Conservation (phyloP, 1,140 invertebrate genomes). For the Bicyclus anynana region DNA sequence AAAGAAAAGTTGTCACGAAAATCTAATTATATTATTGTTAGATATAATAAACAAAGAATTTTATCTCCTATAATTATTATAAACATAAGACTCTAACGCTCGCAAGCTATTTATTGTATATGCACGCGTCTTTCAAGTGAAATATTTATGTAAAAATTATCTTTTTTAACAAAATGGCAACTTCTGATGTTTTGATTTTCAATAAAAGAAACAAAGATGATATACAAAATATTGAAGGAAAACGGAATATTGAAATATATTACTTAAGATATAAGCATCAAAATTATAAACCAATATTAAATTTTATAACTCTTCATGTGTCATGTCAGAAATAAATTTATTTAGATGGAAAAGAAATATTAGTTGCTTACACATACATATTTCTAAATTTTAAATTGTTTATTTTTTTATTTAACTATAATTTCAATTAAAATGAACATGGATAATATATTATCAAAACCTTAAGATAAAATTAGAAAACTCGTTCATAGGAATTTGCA, state of each 20-base stretch:
- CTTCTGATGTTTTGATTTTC: background rate
- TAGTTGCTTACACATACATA: background rate
- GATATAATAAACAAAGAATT: slow-evolving; percentile 50
- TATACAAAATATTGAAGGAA: background rate
- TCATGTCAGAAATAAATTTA: background rate
- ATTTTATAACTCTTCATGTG: too few relatives aligned
- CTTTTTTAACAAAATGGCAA: background rate
- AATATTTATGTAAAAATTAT: slow-evolving; percentile 30
- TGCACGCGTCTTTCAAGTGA: slow-evolving; percentile 54
- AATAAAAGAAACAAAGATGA: background rate
- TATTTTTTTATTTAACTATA: background rate
- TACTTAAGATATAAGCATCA: too few relatives aligned
- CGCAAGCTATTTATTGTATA: slow-evolving; percentile 60
- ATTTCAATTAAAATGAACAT: too few relatives aligned
- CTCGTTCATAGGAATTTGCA: too few relatives aligned
- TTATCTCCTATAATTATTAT: slow-evolving; percentile 54
- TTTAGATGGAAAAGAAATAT: background rate
- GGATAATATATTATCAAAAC: too few relatives aligned
- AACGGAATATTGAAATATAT: too few relatives aligned
- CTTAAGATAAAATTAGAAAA: background rate
- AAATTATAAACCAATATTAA: too few relatives aligned
- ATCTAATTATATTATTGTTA: slow-evolving; percentile 34
- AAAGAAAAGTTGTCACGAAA: slow-evolving; percentile 43
- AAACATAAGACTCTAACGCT: slow-evolving; percentile 43
- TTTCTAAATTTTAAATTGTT: background rate